Evolutionary conservation across 2,113 vertebrate genomes (phyloP).

Genomic region (Pampusana beccarii): DNA sequence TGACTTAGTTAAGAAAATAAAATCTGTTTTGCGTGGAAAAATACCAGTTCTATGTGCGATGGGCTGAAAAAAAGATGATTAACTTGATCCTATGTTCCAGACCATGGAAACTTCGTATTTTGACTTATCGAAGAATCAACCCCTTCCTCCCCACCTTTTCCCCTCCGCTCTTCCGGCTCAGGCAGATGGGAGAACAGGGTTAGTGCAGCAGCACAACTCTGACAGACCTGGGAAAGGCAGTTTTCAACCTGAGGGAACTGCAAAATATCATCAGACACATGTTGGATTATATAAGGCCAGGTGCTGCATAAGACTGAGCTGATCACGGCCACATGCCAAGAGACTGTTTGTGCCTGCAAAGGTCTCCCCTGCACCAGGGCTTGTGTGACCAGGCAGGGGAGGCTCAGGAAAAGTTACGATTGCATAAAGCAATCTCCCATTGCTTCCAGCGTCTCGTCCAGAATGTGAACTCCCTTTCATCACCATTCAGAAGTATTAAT

Average conservation of each 20-base stretch:
- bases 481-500: background rate
- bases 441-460: background rate
- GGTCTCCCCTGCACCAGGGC: background rate
- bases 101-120: background rate
- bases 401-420: background rate
- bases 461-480: background rate
- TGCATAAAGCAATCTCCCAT: background rate
- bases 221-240: background rate
- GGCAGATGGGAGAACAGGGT: background rate
- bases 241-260: background rate
- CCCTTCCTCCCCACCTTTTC: background rate
- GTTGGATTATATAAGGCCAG: background rate
- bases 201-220: background rate
- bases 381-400: background rate
- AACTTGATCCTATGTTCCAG: background rate
- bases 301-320: accelerated
- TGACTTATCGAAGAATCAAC: background rate
- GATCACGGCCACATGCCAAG: background rate
- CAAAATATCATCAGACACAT: background rate
- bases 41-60: background rate
- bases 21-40: background rate
- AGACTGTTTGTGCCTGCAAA: background rate
- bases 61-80: background rate
- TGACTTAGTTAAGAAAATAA: background rate
- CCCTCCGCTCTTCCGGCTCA: background rate